Evolutionary conservation across 2,888 invertebrate genomes (phyloP).

Genomic region (Leucophora obtusa): DNA sequence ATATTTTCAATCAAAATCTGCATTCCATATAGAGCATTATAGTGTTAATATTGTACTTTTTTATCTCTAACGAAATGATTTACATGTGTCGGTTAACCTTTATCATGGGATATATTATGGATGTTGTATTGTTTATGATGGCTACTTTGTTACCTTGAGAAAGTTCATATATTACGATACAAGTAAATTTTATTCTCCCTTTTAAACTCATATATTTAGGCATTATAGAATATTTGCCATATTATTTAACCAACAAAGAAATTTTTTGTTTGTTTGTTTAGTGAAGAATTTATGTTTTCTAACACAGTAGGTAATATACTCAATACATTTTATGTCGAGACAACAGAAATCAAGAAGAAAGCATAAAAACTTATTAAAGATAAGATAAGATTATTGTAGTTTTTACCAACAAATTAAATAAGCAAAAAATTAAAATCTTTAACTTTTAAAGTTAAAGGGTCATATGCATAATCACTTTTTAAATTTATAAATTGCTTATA

Average conservation of each 20-base stretch:
- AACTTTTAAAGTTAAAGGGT: no score
- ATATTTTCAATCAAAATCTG: no score
- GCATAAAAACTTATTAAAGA: not conserved
- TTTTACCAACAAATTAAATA: no score
- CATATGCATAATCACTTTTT: no score
- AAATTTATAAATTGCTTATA: no score
- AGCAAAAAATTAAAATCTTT: no score
- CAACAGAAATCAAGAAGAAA: not conserved
- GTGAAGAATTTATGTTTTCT: constrained; percentile 12
- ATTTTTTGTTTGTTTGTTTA: not conserved
- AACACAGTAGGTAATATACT: constrained; percentile 40
- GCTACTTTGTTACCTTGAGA: constrained; percentile 21
- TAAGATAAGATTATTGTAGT: not conserved
- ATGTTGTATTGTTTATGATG: constrained; percentile 36
- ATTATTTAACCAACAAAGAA: constrained; percentile 9
- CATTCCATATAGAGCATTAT: no score
- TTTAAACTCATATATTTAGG: constrained; percentile 13
- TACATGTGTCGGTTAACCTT: constrained; percentile 53
- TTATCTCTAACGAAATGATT: constrained; percentile 29
- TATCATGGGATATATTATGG: constrained; percentile 44
- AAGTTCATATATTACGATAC: not conserved
- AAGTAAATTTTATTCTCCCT: not conserved
- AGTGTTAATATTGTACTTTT: constrained; percentile 22
- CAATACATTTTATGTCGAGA: constrained; percentile 4
- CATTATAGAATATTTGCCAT: not conserved